Percentiles rank a stretch among this genome's conserved stretches.
phyloP scores from a whole-genome alignment of 2,113 vertebrate species.

The Pithys albifrons region DNA sequence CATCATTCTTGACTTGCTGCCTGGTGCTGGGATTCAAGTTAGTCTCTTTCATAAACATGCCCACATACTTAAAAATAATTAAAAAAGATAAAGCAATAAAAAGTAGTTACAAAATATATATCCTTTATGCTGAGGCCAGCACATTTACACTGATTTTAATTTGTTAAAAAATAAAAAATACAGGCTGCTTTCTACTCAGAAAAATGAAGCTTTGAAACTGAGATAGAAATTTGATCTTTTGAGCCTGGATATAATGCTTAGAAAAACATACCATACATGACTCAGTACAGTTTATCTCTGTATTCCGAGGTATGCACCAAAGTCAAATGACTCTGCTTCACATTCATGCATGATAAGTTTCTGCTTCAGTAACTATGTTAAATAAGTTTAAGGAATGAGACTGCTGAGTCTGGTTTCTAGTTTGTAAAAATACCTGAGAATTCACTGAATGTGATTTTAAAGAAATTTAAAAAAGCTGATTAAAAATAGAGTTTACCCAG shows the following conservation, averaged over 20 bases:
- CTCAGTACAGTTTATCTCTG: slow-evolving; percentile 47
- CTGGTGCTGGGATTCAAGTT: background rate
- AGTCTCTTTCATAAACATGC: background rate
- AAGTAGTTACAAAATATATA: background rate
- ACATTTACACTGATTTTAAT: slow-evolving; percentile 23
- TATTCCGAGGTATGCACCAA: background rate
- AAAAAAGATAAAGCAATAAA: background rate
- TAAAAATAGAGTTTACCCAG: background rate
- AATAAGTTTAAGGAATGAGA: background rate
- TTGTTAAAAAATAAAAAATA: slow-evolving; percentile 51
- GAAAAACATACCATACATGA: slow-evolving; percentile 50
- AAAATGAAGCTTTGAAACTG: slow-evolving; percentile 52
- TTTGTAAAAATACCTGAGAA: background rate
- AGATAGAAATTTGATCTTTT: slow-evolving; percentile 48
- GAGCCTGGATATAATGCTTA: background rate
- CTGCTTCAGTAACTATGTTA: slow-evolving; percentile 9
- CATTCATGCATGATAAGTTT: slow-evolving; percentile 20
- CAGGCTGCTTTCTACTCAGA: background rate
- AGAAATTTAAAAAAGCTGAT: background rate
- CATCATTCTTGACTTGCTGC: background rate
- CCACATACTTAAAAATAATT: background rate
- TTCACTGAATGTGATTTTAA: background rate
- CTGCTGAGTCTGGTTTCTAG: background rate
- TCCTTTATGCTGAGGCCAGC: background rate
- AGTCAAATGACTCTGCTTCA: slow-evolving; percentile 11